Base-by-base conservation (phyloP, 2,113 vertebrate genomes). In the Hystrix cristata region DNA sequence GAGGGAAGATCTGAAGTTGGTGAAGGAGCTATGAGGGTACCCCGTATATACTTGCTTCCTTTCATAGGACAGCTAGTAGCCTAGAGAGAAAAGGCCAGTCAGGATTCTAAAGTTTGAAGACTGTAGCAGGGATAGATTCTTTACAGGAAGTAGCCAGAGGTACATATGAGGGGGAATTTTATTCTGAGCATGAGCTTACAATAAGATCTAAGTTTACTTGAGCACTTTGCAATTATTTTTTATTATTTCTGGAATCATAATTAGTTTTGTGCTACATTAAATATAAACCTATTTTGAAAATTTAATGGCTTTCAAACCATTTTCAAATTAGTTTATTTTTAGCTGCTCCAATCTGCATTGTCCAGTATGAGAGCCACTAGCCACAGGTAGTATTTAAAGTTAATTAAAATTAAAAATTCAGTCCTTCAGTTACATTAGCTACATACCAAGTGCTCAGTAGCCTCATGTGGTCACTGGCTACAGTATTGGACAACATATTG, bases 341-440 rank as follows among this genome's bases (percentile, higher is more conserved):
- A 57, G 64, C 16, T 1, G 7, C 29, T 34, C 51, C 78, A 69
- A 55, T 84, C 69, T 71, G 31, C 53, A 62, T 62, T 46, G 85
- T 79, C 6, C 5, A 76, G 19, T 83, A 67, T 55, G 60, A 60
- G 80, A 78, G 34, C 60, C 34, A 78, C 12, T 38, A 81, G 53
- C 55, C 6, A n/a, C 16, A 62, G 67, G 21, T 72, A 87, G 62
- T 53, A 87, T 89, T 93, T 95, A 91, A 64, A 60, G 59, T 87
- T 87, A 91, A 85, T 92, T 83, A 90, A 67, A 85, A 89, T 67
- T 67, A 78, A 67, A 13, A 96, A 57, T 76, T 82, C 19, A 80
- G 15, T 78, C 7, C 31, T 65, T 88, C 38, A 62, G 62, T 88
- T 38, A 71, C 13, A 43, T 7, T 76, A 43, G 43, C 29, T 11